Evolutionary conservation across 2,888 invertebrate genomes (phyloP), one percentile per base, ranked within the genome.

Genomic region (Cotesia congregata): DNA sequence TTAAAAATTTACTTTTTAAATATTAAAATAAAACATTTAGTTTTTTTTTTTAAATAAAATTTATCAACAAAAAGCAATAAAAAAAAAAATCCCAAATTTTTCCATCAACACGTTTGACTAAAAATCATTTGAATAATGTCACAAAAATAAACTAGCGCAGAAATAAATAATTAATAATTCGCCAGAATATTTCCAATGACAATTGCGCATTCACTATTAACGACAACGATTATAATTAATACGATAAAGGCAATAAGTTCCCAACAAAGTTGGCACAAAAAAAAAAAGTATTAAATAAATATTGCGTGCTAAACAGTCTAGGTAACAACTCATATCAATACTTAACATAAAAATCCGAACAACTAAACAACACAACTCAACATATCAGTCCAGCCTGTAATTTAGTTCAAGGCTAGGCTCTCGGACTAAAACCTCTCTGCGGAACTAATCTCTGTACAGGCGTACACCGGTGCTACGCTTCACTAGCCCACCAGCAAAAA

Each of bases 361-460:
- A 64, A 61, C 78, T 79, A 73, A 79, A 80, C 78, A 80, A 78
- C 77, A 74, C 77, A 80, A 80, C 79, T 80, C 40, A 61, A 76
- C 62, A 67, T 30, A 61, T 3, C 67, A 77, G 75, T 73, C 60
- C 77, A 59, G 72, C 40, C 67, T 76, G 74, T 77, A 78, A 86
- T 85, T 85, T 84, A 81, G 85, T 82, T 84, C 85, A 86, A 85
- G 86, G 85, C 82, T 83, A 80, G 72, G 76, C 67, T 75, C 75
- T 76, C 78, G 70, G 74, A 50, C 50, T 50, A 50, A 50, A 50
- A 74, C 79, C 79, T 80, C 82, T 82, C 82, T 79, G 83, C 83
- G 85, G 83, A 84, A 85, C 83, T 84, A 83, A 85, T 84, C 80
- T 78, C 79, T 77, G 80, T 77, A 74, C 74, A 77, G 70, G 76